These are phyloP conservation scores for Chalcis sispes DNA, from an alignment of 2,888 invertebrate genomes.

Conservation along the genomic window DNA sequence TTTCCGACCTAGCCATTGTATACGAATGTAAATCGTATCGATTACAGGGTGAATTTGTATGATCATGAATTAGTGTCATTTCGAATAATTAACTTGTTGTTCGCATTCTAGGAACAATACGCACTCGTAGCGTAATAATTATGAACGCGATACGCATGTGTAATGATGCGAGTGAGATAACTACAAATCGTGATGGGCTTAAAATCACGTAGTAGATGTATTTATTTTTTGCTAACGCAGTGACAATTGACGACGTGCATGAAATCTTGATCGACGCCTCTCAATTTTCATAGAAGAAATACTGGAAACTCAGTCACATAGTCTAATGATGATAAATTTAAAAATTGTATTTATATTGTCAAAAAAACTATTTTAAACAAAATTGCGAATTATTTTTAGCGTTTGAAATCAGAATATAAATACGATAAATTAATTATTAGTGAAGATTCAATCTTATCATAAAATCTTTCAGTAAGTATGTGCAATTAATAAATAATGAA, in stretches of 20 bases:
- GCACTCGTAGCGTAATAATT: slow-evolving; percentile 42
- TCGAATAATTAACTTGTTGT: slow-evolving; percentile 37
- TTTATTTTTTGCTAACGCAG: slow-evolving; percentile 51
- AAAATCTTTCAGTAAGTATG: background rate
- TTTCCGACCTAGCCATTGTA: slow-evolving; percentile 36
- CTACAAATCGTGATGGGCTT: slow-evolving; percentile 29
- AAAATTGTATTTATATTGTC: background rate
- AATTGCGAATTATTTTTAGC: background rate
- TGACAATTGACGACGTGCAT: slow-evolving; percentile 53
- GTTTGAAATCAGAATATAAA: background rate
- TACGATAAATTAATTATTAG: slow-evolving; percentile 5
- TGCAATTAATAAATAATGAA: no score
- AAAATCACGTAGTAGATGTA: slow-evolving; percentile 47
- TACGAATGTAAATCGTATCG: slow-evolving; percentile 42
- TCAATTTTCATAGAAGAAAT: slow-evolving; percentile 26
- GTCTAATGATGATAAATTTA: slow-evolving; percentile 7
- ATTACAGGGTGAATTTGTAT: slow-evolving; percentile 61
- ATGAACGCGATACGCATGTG: slow-evolving; percentile 41
- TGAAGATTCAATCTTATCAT: slow-evolving; percentile 9
- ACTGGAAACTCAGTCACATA: slow-evolving; percentile 10
- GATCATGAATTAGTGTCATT: slow-evolving; percentile 56
- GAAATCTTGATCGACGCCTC: slow-evolving; percentile 51
- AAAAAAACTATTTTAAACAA: background rate
- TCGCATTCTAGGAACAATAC: slow-evolving; percentile 27
- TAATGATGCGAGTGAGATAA: slow-evolving; percentile 30